Conservation (phyloP, 1,140 invertebrate genomes). For the Cecropterus lyciades region DNA sequence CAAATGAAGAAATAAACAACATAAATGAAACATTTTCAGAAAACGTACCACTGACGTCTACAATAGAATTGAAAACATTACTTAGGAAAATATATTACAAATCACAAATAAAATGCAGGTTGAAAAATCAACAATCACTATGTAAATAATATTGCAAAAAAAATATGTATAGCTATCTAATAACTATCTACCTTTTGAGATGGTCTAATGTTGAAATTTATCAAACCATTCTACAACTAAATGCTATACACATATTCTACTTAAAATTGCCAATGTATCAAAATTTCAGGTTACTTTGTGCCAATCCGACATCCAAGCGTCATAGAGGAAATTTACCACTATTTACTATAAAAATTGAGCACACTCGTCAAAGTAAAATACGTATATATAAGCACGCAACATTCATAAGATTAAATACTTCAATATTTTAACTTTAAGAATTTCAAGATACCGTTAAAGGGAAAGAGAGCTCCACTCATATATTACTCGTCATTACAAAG, state of each 20-base stretch:
- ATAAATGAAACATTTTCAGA: not conserved
- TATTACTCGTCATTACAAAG: not conserved
- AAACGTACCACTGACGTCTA: not conserved
- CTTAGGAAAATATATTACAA: conserved; percentile 5
- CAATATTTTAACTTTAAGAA: not conserved
- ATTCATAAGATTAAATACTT: conserved; percentile 12
- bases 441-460: no score
- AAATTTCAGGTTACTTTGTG: conserved; percentile 4
- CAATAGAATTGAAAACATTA: conserved; percentile 16
- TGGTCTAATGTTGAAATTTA: not conserved
- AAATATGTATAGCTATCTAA: not conserved
- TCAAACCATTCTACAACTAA: conserved; percentile 6
- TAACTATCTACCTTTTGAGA: not conserved
- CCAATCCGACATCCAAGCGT: conserved; percentile 10
- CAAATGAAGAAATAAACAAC: not conserved
- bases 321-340: conserved; percentile 6
- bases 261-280: conserved; percentile 4
- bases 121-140: conserved; percentile 42
- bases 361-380: conserved; percentile 10
- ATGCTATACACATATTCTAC: conserved; percentile 14
- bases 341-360: conserved; percentile 16
- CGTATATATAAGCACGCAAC: conserved; percentile 13
- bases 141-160: conserved; percentile 2
- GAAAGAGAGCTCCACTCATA: no score
- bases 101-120: conserved; percentile 57